These are phyloP conservation scores for Hirtodrosophila alboralis DNA, from an alignment of 2,888 invertebrate species.

Conservation along the genomic window DNA sequence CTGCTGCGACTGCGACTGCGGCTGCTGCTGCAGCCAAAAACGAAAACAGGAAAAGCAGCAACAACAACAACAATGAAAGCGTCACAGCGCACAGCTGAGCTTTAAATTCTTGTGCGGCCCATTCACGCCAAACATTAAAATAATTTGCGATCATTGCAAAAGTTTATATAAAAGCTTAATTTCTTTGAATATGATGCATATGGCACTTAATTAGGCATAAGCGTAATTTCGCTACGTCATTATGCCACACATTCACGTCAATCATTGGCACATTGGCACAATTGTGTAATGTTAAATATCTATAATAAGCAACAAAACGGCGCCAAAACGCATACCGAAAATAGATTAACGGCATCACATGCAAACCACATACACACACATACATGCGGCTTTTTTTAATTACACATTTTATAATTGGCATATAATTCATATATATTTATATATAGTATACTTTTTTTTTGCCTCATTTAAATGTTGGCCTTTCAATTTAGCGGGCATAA, in stretches of 20 bases:
- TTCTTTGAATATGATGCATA: background rate
- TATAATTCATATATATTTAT: slow-evolving; percentile 31
- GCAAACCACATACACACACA: slow-evolving; percentile 1
- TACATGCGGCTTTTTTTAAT: slow-evolving; percentile 1
- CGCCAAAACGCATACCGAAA: slow-evolving; percentile 12
- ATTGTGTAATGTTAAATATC: slow-evolving; percentile 27
- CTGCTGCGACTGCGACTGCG: too few species aligned
- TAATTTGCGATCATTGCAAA: too few species aligned
- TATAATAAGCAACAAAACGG: slow-evolving; percentile 11
- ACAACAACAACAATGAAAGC: slow-evolving; percentile 7
- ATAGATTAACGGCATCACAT: slow-evolving; percentile 27
- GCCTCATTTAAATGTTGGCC: slow-evolving; percentile 43
- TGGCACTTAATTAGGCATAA: too few species aligned
- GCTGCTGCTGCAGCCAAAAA: slow-evolving; percentile 10
- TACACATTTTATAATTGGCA: slow-evolving; percentile 39
- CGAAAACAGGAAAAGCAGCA: background rate
- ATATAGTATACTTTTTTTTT: slow-evolving; percentile 6
- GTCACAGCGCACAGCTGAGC: slow-evolving; percentile 5
- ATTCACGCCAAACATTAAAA: too few species aligned
- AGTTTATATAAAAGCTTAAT: too few species aligned
- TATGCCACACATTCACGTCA: too few species aligned
- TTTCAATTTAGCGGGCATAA: slow-evolving; percentile 42
- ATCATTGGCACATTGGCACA: background rate
- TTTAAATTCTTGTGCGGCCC: slow-evolving; percentile 18
- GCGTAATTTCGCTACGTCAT: too few species aligned